Conservation (phyloP, 2,113 vertebrate species). For the Lampris incognitus region DNA sequence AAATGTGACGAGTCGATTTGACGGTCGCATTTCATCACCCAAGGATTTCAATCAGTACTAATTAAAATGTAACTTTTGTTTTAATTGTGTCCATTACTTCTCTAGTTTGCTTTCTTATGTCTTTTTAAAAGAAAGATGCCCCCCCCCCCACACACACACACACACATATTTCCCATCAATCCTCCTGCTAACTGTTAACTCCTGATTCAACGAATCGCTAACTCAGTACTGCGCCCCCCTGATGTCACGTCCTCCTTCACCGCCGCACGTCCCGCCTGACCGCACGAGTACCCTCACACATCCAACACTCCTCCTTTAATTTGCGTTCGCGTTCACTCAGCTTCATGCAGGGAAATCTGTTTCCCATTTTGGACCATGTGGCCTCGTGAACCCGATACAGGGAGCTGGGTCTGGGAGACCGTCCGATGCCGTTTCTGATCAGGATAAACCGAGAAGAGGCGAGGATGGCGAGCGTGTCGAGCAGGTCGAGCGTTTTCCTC, state of each 20-base stretch:
- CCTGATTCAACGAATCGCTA: no score
- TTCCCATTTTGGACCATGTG: slow-evolving; percentile 55
- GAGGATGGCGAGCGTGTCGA: not conserved
- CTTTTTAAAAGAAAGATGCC: no score
- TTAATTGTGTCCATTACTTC: no score
- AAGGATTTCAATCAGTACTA: no score
- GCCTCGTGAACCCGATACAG: slow-evolving; percentile 46
- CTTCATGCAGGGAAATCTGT: slow-evolving; percentile 55
- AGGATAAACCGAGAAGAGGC: slow-evolving; percentile 42
- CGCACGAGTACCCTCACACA: slow-evolving; percentile 68
- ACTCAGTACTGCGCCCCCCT: slow-evolving; percentile 13
- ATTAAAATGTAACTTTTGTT: no score
- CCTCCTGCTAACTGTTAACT: no score
- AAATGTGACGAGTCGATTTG: no score
- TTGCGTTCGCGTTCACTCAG: slow-evolving; percentile 68
- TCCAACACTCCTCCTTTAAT: slow-evolving; percentile 66
- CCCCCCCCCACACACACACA: no score
- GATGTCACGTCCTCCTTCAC: slow-evolving; percentile 56
- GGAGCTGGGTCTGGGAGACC: slow-evolving; percentile 13
- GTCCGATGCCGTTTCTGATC: slow-evolving; percentile 50
- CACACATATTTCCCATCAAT: no score
- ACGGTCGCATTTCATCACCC: no score
- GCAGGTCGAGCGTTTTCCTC: not conserved
- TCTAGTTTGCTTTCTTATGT: no score
- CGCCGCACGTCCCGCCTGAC: slow-evolving; percentile 54